These are phyloP conservation scores for Uropetala carovei DNA, from an alignment of 2,888 invertebrate species.

Conservation along the genomic window DNA sequence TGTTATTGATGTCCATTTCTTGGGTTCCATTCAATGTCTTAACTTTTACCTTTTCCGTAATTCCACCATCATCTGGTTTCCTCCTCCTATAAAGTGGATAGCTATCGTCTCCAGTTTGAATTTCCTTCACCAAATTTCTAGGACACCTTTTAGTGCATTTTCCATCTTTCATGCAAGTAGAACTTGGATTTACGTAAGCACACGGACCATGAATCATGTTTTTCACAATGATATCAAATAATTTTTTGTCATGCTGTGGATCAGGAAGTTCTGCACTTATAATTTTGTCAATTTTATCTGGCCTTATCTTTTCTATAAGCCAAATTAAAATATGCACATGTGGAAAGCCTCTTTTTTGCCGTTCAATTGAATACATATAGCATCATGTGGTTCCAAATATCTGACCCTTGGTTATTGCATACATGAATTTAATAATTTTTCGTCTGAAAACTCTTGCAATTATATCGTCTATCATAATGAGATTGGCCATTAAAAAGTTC, in stretches of 20 bases:
- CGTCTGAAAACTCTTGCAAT: conserved; percentile 69
- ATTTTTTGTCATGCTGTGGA: conserved; percentile 71
- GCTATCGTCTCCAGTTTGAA: not conserved
- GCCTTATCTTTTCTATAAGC: not conserved
- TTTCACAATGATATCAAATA: conserved; percentile 26
- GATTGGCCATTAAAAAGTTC: conserved; percentile 68
- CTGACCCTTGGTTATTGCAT: conserved; percentile 40
- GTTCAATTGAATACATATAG: conserved; percentile 69
- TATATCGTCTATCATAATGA: conserved; percentile 69
- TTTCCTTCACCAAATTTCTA: conserved; percentile 66
- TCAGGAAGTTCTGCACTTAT: not conserved
- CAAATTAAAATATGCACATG: conserved; percentile 69
- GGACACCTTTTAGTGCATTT: conserved; percentile 53
- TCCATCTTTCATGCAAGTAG: conserved; percentile 70
- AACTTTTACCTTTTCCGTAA: too few relatives aligned
- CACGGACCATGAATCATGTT: conserved; percentile 66
- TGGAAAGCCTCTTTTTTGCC: conserved; percentile 71
- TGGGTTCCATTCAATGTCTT: too few relatives aligned
- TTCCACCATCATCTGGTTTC: too few relatives aligned
- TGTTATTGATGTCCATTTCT: too few relatives aligned
- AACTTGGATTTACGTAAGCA: conserved; percentile 68
- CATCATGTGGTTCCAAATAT: conserved; percentile 4
- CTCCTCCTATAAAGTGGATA: not conserved
- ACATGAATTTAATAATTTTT: conserved; percentile 56
- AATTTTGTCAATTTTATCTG: conserved; percentile 21